Evolutionary conservation across 1,140 invertebrate genomes (phyloP).

Genomic region (Drusus annulatus): DNA sequence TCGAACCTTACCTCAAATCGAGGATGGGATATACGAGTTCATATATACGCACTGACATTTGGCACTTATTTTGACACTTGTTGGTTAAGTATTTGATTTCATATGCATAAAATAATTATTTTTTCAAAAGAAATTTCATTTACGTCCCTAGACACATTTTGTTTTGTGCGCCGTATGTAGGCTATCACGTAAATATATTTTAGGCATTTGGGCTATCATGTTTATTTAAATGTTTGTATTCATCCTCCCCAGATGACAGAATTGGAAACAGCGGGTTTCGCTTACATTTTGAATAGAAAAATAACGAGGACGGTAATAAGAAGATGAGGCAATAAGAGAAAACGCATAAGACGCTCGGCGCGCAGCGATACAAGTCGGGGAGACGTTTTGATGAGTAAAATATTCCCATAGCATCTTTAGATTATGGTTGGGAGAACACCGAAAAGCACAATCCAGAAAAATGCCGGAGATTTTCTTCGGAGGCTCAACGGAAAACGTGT

Average conservation of each 20-base stretch:
- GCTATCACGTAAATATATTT: too few relatives aligned
- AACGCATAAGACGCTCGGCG: neutral
- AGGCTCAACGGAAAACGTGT: too few relatives aligned
- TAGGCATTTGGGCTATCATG: neutral
- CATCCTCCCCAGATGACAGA: neutral
- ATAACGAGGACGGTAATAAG: slow-evolving; percentile 13
- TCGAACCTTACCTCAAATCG: too few relatives aligned
- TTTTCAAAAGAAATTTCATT: too few relatives aligned
- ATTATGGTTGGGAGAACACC: neutral
- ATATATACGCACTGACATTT: too few relatives aligned
- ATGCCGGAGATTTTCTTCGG: too few relatives aligned
- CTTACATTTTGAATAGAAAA: slow-evolving; percentile 25
- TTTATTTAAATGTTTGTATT: neutral
- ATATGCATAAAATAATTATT: too few relatives aligned
- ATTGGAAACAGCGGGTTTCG: slow-evolving; percentile 16
- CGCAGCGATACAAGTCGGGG: neutral
- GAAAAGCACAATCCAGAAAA: neutral
- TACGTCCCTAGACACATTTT: too few relatives aligned
- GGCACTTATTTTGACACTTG: too few relatives aligned
- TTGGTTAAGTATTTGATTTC: too few relatives aligned
- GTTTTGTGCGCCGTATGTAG: too few relatives aligned
- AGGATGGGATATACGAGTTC: too few relatives aligned
- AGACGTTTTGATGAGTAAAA: slow-evolving; percentile 6
- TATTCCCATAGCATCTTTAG: neutral
- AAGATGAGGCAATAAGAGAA: slow-evolving; percentile 17